A percentile compares a stretch with the other conserved stretches of the same genome.
Evolutionary conservation across 1,140 invertebrate genomes (phyloP).

Genomic region (Hylyphantes graminicola): DNA sequence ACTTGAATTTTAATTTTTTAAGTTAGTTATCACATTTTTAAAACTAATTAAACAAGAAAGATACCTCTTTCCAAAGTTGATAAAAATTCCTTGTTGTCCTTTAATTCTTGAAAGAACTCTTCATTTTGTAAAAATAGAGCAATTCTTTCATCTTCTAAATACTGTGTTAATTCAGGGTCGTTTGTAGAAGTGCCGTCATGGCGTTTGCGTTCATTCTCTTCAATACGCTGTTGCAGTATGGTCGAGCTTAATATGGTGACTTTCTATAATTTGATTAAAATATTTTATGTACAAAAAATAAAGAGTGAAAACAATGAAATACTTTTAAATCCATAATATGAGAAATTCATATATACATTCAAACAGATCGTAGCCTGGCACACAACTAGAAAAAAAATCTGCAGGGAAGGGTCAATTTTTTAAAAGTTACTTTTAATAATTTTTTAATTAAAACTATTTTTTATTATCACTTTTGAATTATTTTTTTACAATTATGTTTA

Average conservation of each 20-base stretch:
- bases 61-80: conserved; percentile 79
- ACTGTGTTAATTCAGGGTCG: conserved; percentile 72
- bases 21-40: no score
- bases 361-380: no score
- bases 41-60: neutral
- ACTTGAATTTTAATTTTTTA: no score
- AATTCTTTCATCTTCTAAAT: conserved; percentile 82
- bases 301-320: neutral
- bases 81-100: conserved; percentile 91
- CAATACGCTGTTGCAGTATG: conserved; percentile 69
- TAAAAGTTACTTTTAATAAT: no score
- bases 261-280: conserved; percentile 46
- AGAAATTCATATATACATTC: neutral
- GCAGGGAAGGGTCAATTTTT: no score
- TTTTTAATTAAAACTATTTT: no score
- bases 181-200: conserved; percentile 64
- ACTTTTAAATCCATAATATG: neutral
- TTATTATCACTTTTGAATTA: no score
- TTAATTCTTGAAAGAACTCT: conserved; percentile 89
- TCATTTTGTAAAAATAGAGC: conserved; percentile 91
- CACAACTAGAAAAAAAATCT: no score
- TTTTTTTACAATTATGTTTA: no score
- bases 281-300: neutral
- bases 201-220: conserved; percentile 68
- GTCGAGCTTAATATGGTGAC: conserved; percentile 65